Base-by-base conservation (phyloP, 1,140 invertebrate genomes). In the Drosophila sechellia region DNA sequence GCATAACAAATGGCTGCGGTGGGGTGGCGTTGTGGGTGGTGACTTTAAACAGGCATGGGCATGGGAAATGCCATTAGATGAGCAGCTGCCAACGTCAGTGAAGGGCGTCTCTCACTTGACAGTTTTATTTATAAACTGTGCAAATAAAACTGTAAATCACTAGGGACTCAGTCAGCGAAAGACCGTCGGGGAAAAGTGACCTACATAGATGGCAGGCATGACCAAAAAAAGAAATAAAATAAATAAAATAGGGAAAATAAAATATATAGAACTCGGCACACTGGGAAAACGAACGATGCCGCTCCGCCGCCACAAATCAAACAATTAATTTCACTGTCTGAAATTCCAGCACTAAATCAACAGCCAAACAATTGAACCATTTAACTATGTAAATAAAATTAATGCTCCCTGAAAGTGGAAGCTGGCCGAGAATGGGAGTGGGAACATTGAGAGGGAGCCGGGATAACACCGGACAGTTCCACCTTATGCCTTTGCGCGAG, bases 371-470 rank as follows among this genome's bases (percentile, higher is more conserved):
- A 87, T 87, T 86, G 75, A 86, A 87, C 83, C 83, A 86, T 86
- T 86, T 86, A 86, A 86, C 83, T 86, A 86, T 87, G 83, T 86
- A 86, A 86, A 86, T 87, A 86, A 77, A 83, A 86, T 87, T 87
- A 86, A 86, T 86, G 76, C 77, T 39, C 66, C 52, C 66, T 63
- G 66, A 63, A 49, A 55, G 39, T 34, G 48, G 49, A 34, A 66
- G 43, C 40, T 13, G 12, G 13, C 39, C 12, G 3, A 3, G 34
- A 48, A 12, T 12, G 43, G 45, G 22, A 35, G 40, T 15, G 12
- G 31, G 12, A 31, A 8, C 31, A 8, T 10, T 8, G n/a, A 54
- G 48, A 0, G 22, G 13, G 8, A 35, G 37, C 25, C 20, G 2
- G 39, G 13, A 11, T 58, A 43, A 64, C 35, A 39, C 20, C 20